phyloP scores from a whole-genome alignment of 1,140 invertebrate species.

The Helicorthomorpha holstii region DNA sequence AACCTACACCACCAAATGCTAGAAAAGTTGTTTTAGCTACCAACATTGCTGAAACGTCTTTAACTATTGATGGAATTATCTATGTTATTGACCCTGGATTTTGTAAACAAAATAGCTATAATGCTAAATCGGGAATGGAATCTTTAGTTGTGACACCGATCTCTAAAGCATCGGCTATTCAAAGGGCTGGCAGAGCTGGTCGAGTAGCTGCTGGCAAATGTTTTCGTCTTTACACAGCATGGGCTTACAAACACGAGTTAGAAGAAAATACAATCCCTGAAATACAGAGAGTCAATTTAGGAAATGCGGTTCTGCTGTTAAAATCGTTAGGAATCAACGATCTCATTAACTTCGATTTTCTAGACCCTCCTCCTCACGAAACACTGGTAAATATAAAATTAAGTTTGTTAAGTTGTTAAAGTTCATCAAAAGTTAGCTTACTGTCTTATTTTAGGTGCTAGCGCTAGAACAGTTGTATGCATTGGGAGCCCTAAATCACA shows the following conservation, averaged over 20 bases:
- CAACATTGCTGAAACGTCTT: constrained; percentile 97
- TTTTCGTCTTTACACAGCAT: constrained; percentile 90
- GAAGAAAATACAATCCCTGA: constrained; percentile 97
- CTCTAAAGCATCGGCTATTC: constrained; percentile 91
- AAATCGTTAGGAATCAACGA: constrained; percentile 97
- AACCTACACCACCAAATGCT: constrained; percentile 64
- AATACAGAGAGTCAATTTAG: constrained; percentile 93
- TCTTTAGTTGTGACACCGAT: constrained; percentile 94
- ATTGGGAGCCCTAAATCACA: constrained; percentile 92
- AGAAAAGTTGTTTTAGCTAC: constrained; percentile 82
- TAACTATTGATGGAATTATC: constrained; percentile 98
- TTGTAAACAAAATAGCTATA: constrained; percentile 98
- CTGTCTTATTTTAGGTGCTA: constrained; percentile 28
- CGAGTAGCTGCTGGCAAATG: constrained; percentile 91
- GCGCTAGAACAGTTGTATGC: constrained; percentile 97
- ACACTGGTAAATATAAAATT: constrained; percentile 46
- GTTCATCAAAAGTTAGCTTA: background rate
- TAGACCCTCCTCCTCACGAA: constrained; percentile 96
- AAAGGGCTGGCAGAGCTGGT: constrained; percentile 79
- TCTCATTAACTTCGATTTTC: constrained; percentile 93
- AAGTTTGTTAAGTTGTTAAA: background rate
- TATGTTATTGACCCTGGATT: constrained; percentile 99
- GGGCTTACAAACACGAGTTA: constrained; percentile 94
- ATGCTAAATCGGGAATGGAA: constrained; percentile 95
- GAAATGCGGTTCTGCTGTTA: constrained; percentile 89